Conservation (phyloP, 2,113 vertebrate genomes). For the Pomatostomus ruficeps region DNA sequence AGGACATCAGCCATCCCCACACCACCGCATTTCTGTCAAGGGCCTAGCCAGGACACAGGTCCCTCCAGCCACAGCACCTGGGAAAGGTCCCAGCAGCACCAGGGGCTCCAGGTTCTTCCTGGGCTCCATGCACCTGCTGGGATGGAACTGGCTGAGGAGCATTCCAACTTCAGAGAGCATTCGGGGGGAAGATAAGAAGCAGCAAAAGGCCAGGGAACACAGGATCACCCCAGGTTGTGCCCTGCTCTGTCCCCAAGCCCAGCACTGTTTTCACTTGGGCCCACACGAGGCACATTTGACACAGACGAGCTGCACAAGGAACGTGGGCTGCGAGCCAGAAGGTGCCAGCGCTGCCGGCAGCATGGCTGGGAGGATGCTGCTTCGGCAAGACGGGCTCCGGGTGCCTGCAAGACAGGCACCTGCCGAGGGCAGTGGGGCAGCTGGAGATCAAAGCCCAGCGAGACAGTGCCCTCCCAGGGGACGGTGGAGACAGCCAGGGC, state of each 20-base stretch:
- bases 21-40: not conserved
- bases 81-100: not conserved
- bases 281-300: not conserved
- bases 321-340: not conserved
- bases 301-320: rapidly evolving
- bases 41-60: not conserved
- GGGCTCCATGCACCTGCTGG: rapidly evolving
- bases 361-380: rapidly evolving
- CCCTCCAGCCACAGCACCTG: not conserved
- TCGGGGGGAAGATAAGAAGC: not conserved
- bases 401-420: not conserved
- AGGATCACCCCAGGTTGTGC: not conserved
- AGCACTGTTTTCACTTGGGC: not conserved
- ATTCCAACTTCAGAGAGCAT: not conserved
- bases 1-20: not conserved
- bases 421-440: not conserved
- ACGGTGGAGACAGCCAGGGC: not conserved
- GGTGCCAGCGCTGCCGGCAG: not conserved
- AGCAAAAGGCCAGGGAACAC: not conserved
- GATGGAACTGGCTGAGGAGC: not conserved
- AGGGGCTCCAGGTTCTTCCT: rapidly evolving
- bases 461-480: not conserved
- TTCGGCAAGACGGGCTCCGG: rapidly evolving
- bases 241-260: not conserved
- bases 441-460: not conserved